Conservation (phyloP, 2,888 invertebrate species). For the Acleris literana region DNA sequence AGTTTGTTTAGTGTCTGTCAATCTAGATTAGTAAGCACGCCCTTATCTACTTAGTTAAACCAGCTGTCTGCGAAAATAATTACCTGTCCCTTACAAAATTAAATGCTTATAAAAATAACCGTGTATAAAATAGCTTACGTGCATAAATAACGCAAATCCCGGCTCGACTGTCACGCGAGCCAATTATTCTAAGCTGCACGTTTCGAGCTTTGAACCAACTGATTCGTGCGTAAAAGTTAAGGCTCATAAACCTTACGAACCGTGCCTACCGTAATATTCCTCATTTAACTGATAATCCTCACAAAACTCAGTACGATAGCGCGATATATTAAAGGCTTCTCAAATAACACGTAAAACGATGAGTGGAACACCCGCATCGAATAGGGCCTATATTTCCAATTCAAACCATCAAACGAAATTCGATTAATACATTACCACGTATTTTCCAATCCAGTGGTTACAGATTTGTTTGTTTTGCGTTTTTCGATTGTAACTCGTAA, state of each 20-base stretch:
- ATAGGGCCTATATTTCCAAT: constrained; percentile 12
- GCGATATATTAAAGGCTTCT: constrained; percentile 18
- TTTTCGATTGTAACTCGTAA: constrained; percentile 3
- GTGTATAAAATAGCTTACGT: constrained; percentile 5
- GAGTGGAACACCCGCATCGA: constrained; percentile 6
- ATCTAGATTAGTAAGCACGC: not conserved
- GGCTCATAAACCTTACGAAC: constrained; percentile 16
- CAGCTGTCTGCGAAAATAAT: constrained; percentile 3
- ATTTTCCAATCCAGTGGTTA: constrained; percentile 31
- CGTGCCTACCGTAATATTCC: constrained; percentile 12
- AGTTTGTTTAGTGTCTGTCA: not conserved
- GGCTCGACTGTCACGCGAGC: constrained; percentile 17
- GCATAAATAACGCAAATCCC: constrained; percentile 15
- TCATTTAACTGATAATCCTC: constrained; percentile 7
- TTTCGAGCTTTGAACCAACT: constrained; percentile 9
- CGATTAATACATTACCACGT: constrained; percentile 25
- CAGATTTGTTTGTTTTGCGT: constrained; percentile 17
- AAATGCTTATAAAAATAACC: constrained; percentile 4
- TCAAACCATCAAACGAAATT: constrained; percentile 27
- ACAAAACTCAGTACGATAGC: constrained; percentile 13
- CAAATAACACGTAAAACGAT: constrained; percentile 24
- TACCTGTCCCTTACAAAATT: constrained; percentile 7
- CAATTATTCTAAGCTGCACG: constrained; percentile 15
- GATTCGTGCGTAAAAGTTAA: constrained; percentile 15
- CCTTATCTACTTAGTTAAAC: constrained; percentile 6